These are phyloP conservation scores for Drosophila testacea DNA, from an alignment of 2,888 invertebrate genomes.

Conservation along the genomic window DNA sequence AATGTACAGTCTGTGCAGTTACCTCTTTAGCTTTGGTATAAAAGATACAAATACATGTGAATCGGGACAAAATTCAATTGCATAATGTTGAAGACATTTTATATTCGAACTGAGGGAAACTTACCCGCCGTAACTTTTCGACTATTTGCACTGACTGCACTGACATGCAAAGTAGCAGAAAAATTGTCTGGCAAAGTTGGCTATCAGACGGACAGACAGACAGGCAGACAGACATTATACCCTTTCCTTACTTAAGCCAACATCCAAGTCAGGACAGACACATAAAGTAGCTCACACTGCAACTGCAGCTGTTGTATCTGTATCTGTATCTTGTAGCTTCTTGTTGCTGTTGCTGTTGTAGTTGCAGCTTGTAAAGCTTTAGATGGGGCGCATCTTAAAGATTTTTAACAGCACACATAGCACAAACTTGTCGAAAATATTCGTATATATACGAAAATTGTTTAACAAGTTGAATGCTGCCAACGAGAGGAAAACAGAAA, in stretches of 20 bases:
- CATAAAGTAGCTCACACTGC: constrained; percentile 55
- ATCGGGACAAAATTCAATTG: constrained; percentile 66
- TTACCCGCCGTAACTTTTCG: constrained; percentile 66
- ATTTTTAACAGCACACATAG: constrained; percentile 57
- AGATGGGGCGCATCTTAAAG: constrained; percentile 61
- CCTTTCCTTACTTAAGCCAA: constrained; percentile 3
- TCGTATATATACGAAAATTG: constrained; percentile 74
- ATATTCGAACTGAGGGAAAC: constrained; percentile 31
- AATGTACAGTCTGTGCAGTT: constrained; percentile 24
- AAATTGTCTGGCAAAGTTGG: constrained; percentile 78
- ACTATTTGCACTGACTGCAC: constrained; percentile 69
- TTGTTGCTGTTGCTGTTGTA: constrained; percentile 22
- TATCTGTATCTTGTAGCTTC: constrained; percentile 30
- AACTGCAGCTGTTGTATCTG: constrained; percentile 36
- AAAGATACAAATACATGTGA: constrained; percentile 20
- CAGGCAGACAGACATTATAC: constrained; percentile 4
- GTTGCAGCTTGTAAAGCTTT: constrained; percentile 39
- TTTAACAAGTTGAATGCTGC: constrained; percentile 76
- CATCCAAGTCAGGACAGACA: constrained; percentile 41
- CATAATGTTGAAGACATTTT: constrained; percentile 48
- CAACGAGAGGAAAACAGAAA: constrained; percentile 19
- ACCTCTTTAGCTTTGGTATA: constrained; percentile 25
- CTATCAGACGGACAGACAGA: constrained; percentile 53
- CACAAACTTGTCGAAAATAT: constrained; percentile 74
- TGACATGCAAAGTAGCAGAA: constrained; percentile 80